phyloP scores from a whole-genome alignment of 1,140 invertebrate species.

The Brachionus angularis region DNA sequence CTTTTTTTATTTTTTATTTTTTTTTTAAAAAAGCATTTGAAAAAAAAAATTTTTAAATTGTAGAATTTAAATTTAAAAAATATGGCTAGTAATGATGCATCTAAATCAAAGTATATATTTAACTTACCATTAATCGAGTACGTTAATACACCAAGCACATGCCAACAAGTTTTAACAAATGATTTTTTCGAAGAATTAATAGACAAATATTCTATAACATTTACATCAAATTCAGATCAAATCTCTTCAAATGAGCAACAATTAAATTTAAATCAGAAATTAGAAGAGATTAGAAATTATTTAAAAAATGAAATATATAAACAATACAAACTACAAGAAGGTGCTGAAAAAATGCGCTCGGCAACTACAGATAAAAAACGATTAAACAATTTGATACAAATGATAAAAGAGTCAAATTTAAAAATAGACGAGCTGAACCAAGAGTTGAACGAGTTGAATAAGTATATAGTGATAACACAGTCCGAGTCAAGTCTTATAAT shows the following conservation, averaged over 20 bases:
- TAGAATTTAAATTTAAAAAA: no score
- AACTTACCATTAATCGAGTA: slow-evolving; percentile 16
- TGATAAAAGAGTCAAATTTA: slow-evolving; percentile 41
- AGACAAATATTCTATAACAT: slow-evolving; percentile 6
- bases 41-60: no score
- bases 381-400: not conserved
- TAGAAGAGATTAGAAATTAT: slow-evolving; percentile 34
- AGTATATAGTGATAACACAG: slow-evolving; percentile 20
- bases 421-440: slow-evolving; percentile 36
- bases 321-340: slow-evolving; percentile 43
- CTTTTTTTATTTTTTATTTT: no score
- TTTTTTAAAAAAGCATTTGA: no score
- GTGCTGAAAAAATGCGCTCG: slow-evolving; percentile 42
- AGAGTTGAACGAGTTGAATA: slow-evolving; percentile 38
- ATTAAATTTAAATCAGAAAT: slow-evolving; percentile 31
- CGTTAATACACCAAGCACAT: slow-evolving; percentile 27
- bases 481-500: slow-evolving; percentile 35
- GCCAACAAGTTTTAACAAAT: slow-evolving; percentile 6
- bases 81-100: no score
- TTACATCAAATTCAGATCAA: slow-evolving; percentile 15
- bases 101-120: no score
- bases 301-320: slow-evolving; percentile 43
- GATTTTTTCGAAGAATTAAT: slow-evolving; percentile 27
- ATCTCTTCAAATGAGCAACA: no score
- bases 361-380: slow-evolving; percentile 32